Conservation (phyloP, 30 jellyfish, hydroid and myxozoan genomes). For the Turritopsis rubra region DNA sequence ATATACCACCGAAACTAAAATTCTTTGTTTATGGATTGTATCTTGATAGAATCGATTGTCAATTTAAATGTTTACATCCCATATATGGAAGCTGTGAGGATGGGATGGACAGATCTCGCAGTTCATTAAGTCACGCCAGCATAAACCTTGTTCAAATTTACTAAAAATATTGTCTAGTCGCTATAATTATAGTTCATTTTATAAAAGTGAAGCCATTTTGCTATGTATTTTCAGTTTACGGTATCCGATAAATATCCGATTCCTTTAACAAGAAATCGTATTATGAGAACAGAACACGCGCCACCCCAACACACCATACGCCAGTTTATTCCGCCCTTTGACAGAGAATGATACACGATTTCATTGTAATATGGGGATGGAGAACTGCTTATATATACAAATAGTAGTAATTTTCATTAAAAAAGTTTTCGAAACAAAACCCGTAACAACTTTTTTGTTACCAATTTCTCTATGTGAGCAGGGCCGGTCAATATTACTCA, state of each 20-base stretch:
- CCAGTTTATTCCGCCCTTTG: background rate
- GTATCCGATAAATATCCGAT: background rate
- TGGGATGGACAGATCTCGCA: constrained; percentile 21
- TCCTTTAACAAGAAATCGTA: too few relatives aligned
- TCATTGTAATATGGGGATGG: too few relatives aligned
- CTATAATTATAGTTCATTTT: background rate
- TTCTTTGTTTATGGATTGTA: constrained; percentile 8
- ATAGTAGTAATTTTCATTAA: too few relatives aligned
- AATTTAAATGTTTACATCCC: constrained; percentile 9
- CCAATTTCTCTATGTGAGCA: too few relatives aligned
- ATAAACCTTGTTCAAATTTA: background rate
- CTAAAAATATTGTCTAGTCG: background rate
- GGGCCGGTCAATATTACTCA: too few relatives aligned
- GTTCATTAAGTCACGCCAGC: background rate
- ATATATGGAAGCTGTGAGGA: constrained; percentile 13
- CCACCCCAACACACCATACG: background rate
- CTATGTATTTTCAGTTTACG: background rate
- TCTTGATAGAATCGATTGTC: constrained; percentile 2
- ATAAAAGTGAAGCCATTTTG: background rate
- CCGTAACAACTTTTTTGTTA: too few relatives aligned
- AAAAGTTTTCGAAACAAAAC: too few relatives aligned
- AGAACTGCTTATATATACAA: too few relatives aligned
- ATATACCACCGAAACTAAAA: constrained; percentile 13
- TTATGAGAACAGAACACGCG: too few relatives aligned
- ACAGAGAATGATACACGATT: too few relatives aligned